Percentiles rank a stretch among this genome's conserved stretches.
phyloP scores from a whole-genome alignment of 2,113 vertebrate genomes.

The Tetrax tetrax region DNA sequence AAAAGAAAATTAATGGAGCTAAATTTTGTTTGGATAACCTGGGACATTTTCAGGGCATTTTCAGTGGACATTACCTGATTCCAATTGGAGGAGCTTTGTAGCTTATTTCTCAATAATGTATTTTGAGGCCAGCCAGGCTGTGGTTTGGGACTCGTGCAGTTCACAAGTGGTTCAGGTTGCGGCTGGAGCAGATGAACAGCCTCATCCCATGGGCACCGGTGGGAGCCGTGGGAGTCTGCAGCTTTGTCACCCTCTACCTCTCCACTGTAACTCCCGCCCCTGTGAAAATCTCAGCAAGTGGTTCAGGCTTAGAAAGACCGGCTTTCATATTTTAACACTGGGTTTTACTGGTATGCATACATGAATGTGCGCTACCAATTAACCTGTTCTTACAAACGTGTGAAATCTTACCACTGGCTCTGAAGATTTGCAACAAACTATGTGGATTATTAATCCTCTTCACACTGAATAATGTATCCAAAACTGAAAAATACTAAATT shows the following conservation, averaged over 20 bases:
- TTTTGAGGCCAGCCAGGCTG: background rate
- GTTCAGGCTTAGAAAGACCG: background rate
- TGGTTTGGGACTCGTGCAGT: background rate
- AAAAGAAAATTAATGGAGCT: background rate
- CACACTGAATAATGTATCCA: background rate
- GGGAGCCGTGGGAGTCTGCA: background rate
- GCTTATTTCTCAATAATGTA: fast-evolving
- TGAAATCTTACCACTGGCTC: background rate
- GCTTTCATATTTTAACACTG: background rate
- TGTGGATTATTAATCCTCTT: background rate
- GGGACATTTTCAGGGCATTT: background rate
- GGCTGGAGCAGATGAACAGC: background rate
- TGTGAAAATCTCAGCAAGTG: background rate
- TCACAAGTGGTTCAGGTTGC: background rate
- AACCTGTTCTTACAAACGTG: fast-evolving
- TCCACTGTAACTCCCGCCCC: background rate
- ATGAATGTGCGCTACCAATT: background rate
- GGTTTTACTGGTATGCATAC: background rate
- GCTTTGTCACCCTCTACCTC: background rate
- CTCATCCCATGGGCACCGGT: background rate
- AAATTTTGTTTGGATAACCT: background rate
- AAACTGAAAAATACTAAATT: background rate
- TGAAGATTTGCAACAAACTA: background rate
- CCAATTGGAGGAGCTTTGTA: background rate
- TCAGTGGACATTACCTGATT: background rate